Evolutionary conservation across 2,113 vertebrate genomes (phyloP).

Genomic region (Psephotus haematonotus): DNA sequence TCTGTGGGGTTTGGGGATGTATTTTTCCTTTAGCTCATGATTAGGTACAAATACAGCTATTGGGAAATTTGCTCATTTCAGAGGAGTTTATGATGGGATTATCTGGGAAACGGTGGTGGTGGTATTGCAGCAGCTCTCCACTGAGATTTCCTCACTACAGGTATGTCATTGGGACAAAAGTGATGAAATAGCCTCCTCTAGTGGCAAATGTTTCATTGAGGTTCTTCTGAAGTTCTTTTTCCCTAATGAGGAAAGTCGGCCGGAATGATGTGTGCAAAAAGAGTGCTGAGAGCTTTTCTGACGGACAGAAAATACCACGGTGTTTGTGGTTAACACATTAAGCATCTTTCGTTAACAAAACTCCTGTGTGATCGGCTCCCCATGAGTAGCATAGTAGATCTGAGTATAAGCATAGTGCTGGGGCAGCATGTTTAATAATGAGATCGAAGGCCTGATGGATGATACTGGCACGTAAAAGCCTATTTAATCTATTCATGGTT

Average conservation of each 20-base stretch:
- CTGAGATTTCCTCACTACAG: not conserved
- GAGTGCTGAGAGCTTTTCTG: not conserved
- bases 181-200: conserved; percentile 42
- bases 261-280: not conserved
- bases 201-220: not conserved
- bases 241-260: not conserved
- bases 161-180: not conserved
- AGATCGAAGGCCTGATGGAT: not conserved
- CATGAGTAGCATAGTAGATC: fast-evolving
- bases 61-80: not conserved
- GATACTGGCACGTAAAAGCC: not conserved
- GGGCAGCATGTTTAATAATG: too few species aligned
- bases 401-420: not conserved
- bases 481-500: not conserved
- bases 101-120: not conserved
- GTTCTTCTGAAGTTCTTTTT: not conserved
- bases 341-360: not conserved
- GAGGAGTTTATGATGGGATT: not conserved
- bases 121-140: not conserved
- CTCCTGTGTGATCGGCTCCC: not conserved
- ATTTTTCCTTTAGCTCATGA: not conserved
- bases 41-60: not conserved
- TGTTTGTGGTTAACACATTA: not conserved
- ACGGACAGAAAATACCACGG: not conserved
- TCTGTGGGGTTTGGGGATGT: not conserved